Evolutionary conservation across 1,140 invertebrate genomes (phyloP).

Genomic region (Zaprionus camerounensis): DNA sequence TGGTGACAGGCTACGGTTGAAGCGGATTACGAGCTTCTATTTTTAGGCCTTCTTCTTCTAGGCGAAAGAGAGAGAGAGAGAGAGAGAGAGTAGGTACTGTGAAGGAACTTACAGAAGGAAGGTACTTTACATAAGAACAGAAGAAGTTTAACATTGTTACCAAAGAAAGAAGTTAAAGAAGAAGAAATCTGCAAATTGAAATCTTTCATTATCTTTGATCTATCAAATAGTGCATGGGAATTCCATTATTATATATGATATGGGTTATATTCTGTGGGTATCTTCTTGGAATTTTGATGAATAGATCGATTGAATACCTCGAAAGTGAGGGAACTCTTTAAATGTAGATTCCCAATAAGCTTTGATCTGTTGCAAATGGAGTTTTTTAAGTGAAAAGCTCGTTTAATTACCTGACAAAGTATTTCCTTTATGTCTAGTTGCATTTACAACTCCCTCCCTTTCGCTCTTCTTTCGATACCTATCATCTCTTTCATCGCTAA

Average conservation of each 20-base stretch:
- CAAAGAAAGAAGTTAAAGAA: no score
- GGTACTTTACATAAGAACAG: no score
- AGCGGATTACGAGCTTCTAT: conserved; percentile 52
- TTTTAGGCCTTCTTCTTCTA: conserved; percentile 52
- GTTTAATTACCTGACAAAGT: background rate
- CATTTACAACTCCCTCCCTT: background rate
- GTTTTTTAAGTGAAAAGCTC: no score
- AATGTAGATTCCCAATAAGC: background rate
- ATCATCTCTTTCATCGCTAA: conserved; percentile 8
- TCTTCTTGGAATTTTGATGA: no score
- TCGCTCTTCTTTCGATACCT: background rate
- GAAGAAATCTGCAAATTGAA: no score
- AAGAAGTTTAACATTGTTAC: no score
- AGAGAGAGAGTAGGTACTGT: background rate
- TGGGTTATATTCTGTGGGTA: no score
- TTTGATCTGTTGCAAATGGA: background rate
- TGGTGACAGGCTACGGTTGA: conserved; percentile 33
- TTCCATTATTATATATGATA: no score
- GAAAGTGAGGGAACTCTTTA: background rate
- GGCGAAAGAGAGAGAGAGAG: background rate
- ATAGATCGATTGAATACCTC: background rate
- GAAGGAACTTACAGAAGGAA: background rate
- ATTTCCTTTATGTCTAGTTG: background rate
- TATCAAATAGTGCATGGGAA: no score
- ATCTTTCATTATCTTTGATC: no score